Percentiles rank a stretch among this genome's conserved stretches.
Evolutionary conservation across 2,113 vertebrate genomes (phyloP).

Genomic region (Zosterops lateralis): DNA sequence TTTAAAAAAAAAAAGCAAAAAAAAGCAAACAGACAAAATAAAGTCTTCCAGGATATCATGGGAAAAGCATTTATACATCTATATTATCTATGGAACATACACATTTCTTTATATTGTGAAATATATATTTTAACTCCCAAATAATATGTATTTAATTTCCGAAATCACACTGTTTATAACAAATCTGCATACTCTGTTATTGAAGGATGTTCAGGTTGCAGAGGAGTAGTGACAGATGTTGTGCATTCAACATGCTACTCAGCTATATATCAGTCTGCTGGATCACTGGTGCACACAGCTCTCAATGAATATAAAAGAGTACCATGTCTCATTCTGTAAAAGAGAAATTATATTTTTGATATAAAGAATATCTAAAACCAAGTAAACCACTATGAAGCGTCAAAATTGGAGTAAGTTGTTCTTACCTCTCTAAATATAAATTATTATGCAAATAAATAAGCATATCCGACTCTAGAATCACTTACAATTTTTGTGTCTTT

Average conservation of each 20-base stretch:
- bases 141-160: background rate
- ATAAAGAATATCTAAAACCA: background rate
- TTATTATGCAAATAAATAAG: background rate
- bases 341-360: background rate
- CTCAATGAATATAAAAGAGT: background rate
- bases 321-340: background rate
- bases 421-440: background rate
- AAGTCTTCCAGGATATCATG: background rate
- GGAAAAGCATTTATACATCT: background rate
- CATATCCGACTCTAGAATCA: background rate
- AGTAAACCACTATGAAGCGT: background rate
- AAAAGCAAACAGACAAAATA: background rate
- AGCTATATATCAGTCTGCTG: background rate
- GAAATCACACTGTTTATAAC: background rate
- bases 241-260: background rate
- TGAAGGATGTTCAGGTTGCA: background rate
- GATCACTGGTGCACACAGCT: background rate
- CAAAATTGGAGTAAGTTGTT: background rate
- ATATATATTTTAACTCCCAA: background rate
- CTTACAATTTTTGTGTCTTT: background rate
- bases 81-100: background rate
- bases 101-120: background rate
- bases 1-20: background rate
- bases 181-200: background rate
- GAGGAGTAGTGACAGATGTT: background rate